phyloP scores from a whole-genome alignment of 2,113 vertebrate species.

The Eleginops maclovinus region DNA sequence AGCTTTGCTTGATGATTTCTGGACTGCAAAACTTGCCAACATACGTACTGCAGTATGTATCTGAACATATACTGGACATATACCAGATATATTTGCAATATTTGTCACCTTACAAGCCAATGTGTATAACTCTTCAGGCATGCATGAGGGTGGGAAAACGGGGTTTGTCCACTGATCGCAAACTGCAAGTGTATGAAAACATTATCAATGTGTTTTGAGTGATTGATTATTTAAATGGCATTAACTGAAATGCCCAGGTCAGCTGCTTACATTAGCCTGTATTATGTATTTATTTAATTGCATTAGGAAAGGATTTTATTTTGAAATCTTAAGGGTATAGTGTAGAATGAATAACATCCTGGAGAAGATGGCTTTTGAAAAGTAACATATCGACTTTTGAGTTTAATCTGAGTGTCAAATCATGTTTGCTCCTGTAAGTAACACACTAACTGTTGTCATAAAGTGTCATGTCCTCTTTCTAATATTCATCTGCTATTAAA shows the following conservation, averaged over 20 bases:
- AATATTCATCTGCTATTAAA: constrained; percentile 80
- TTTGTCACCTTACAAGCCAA: constrained; percentile 68
- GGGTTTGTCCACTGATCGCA: constrained; percentile 42
- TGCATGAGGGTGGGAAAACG: constrained; percentile 60
- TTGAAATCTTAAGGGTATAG: constrained; percentile 39
- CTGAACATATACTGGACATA: constrained; percentile 66
- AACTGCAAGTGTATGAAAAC: constrained; percentile 61
- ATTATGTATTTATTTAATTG: constrained; percentile 72
- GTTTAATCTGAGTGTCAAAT: constrained; percentile 62
- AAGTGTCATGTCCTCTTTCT: constrained; percentile 68
- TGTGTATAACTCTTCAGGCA: constrained; percentile 64
- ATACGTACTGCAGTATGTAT: constrained; percentile 61
- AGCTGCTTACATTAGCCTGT: constrained; percentile 59
- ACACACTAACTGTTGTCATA: constrained; percentile 74
- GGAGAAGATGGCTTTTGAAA: constrained; percentile 26
- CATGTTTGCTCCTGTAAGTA: constrained; percentile 61
- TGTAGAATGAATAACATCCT: constrained; percentile 28
- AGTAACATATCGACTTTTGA: constrained; percentile 56
- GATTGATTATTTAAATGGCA: constrained; percentile 26
- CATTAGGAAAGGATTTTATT: constrained; percentile 50
- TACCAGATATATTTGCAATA: constrained; percentile 61
- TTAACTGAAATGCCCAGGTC: constrained; percentile 50
- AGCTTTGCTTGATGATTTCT: constrained; percentile 56
- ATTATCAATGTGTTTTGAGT: constrained; percentile 61
- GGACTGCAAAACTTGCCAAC: constrained; percentile 46